Conservation (phyloP, 2,797 vertebrate species). For the Anolis apletophallus region DNA sequence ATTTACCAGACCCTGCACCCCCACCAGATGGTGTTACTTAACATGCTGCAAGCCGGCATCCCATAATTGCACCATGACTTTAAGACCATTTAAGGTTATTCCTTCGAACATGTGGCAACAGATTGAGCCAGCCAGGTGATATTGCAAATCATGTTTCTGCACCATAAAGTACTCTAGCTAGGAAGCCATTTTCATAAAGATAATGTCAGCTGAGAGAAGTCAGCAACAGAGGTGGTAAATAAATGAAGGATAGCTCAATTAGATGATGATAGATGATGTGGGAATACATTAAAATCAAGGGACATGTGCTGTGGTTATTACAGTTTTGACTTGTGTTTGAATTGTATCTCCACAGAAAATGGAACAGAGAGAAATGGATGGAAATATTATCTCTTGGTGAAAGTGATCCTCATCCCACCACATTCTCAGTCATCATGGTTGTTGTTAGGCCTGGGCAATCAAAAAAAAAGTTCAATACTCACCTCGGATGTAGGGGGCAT, state of each 20-base stretch:
- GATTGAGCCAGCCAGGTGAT: conserved; percentile 25
- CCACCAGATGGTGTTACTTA: background rate
- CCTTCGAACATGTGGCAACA: background rate
- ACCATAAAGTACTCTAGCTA: conserved; percentile 33
- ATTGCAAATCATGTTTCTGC: conserved; percentile 43
- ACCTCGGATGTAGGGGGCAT: too few relatives aligned
- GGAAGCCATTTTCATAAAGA: conserved; percentile 48
- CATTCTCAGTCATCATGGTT: conserved; percentile 32
- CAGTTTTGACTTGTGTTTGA: conserved; percentile 46
- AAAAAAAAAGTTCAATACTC: too few relatives aligned
- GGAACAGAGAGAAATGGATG: background rate
- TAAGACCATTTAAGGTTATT: background rate
- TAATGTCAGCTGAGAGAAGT: conserved; percentile 30
- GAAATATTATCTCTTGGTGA: background rate
- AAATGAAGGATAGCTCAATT: conserved; percentile 11
- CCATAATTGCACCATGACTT: conserved; percentile 5
- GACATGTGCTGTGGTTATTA: conserved; percentile 6
- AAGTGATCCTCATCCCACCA: background rate
- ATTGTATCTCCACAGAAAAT: conserved; percentile 44
- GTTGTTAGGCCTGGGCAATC: too few relatives aligned
- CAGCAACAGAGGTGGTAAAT: conserved; percentile 42
- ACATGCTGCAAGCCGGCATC: background rate
- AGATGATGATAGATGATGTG: conserved; percentile 33
- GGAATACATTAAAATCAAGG: conserved; percentile 9
- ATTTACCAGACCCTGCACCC: background rate